Base-by-base conservation (phyloP, 2,888 invertebrate genomes). In the Penaeus monodon region DNA sequence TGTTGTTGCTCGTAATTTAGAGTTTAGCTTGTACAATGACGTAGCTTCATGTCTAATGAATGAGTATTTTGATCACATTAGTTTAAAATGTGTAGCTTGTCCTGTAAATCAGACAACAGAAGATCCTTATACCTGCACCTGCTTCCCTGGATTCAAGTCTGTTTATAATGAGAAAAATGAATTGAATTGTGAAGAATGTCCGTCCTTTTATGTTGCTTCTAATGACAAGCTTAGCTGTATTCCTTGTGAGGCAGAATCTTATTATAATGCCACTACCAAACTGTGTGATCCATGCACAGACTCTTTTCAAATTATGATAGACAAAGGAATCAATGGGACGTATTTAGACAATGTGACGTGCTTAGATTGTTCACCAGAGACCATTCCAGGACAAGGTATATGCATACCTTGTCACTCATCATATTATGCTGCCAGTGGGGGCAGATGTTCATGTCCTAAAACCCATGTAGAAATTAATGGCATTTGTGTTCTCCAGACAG, bases 401-500 rank as follows among this genome's bases (percentile, higher is more conserved):
- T 90, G 90, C 33, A 64, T 90, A 27, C 87, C 90, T 8, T 90
- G 90, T 82, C 87, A 89, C 63, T 17, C 74, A 12, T 82, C 88
- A 1, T 89, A 73, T 20, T 89, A 86, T 80, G 33, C 63, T 10
- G 84, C 85, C 2, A 70, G 77, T 49, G 70, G 81, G 29, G 88
- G 84, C 27, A 44, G 24, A 8, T 90, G 90, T 57, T 33, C 38
- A 2, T 90, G 88, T 65, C 88, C 88, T n/a, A 78, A 82, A 24
- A 88, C 85, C 6, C 88, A 89, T 65, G 68, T 57, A 68, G 76
- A 76, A 27, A 22, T 85, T 20, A 73, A 87, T 24, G 90, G 88
- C 49, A 82, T 84, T 14, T 90, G 90, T 70, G 78, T 81, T 12
- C 82, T 77, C 17, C 85, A 85, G 33, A 70, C 83, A 17, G 87